Conservation (phyloP, 2,113 vertebrate genomes). For the Equus quagga region DNA sequence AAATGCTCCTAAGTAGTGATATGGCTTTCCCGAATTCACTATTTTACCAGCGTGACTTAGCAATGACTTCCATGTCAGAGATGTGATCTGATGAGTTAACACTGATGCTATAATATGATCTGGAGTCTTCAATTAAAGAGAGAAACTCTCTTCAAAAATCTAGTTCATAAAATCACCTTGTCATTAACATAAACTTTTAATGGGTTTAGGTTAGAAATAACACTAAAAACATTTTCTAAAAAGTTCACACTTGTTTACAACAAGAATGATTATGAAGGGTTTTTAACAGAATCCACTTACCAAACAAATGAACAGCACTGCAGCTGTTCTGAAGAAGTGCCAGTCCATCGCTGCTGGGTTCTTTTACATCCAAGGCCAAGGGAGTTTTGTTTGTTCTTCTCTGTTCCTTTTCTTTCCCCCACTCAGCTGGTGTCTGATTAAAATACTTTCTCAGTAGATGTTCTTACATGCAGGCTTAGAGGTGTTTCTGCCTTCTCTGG, state of each 20-base stretch:
- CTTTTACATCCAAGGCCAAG: constrained; percentile 83
- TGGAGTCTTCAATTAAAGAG: constrained; percentile 63
- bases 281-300: constrained; percentile 84
- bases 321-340: constrained; percentile 80
- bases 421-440: constrained; percentile 72
- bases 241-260: neutral
- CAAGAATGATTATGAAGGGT: neutral
- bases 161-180: constrained; percentile 70
- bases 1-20: neutral
- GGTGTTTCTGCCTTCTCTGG: constrained; percentile 88
- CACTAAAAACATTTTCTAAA: constrained; percentile 42
- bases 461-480: constrained; percentile 87
- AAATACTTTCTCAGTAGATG: constrained; percentile 80
- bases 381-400: constrained; percentile 78
- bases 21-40: neutral
- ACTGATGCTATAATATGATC: neutral
- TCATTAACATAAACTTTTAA: constrained; percentile 74
- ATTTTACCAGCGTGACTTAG: constrained; percentile 38
- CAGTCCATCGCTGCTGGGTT: constrained; percentile 88
- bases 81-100: neutral
- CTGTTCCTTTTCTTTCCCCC: constrained; percentile 76
- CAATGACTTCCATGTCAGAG: neutral
- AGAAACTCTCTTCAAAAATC: constrained; percentile 57
- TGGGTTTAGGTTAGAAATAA: constrained; percentile 43
- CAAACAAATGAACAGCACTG: constrained; percentile 85